These are phyloP conservation scores for Pogonomyrmex californicus DNA, from an alignment of 1,140 invertebrate species.

Conservation along the genomic window DNA sequence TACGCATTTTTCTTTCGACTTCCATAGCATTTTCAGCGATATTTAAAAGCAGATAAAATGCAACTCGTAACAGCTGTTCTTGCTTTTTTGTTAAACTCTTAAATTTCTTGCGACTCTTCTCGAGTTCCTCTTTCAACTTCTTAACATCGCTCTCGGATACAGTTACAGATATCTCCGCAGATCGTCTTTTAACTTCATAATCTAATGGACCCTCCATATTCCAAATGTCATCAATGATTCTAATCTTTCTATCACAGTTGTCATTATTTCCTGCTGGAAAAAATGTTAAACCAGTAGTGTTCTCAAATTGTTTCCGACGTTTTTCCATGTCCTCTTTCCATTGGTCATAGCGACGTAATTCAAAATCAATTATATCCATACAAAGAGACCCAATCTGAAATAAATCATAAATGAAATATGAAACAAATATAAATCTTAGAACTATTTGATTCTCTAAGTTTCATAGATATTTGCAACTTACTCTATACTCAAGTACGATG, in stretches of 20 bases:
- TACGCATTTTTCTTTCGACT: slow-evolving; percentile 99
- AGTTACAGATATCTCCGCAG: slow-evolving; percentile 75
- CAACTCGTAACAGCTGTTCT: slow-evolving; percentile 95
- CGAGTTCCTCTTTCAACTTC: slow-evolving; percentile 93
- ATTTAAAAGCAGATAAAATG: slow-evolving; percentile 97
- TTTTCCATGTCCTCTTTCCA: slow-evolving; percentile 96
- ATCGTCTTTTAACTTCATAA: slow-evolving; percentile 82
- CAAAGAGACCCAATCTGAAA: slow-evolving; percentile 96
- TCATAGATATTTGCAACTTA: slow-evolving; percentile 81
- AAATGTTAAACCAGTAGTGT: slow-evolving; percentile 83
- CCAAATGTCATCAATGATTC: slow-evolving; percentile 84
- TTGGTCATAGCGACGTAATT: slow-evolving; percentile 96
- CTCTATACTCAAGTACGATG: slow-evolving; percentile 96
- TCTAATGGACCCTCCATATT: slow-evolving; percentile 83
- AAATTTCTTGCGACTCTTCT: slow-evolving; percentile 93
- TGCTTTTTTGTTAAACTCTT: slow-evolving; percentile 95
- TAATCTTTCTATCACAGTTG: slow-evolving; percentile 82
- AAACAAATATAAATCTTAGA: slow-evolving; percentile 18
- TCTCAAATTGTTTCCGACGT: slow-evolving; percentile 84
- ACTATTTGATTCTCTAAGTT: slow-evolving; percentile 31
- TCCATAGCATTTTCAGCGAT: slow-evolving; percentile 96
- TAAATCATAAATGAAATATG: slow-evolving; percentile 80
- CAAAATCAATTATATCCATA: slow-evolving; percentile 98
- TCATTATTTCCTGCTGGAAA: slow-evolving; percentile 79
- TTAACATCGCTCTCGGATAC: slow-evolving; percentile 86